These are phyloP conservation scores for Perizoma affinitatum DNA, from an alignment of 2,888 invertebrate species.

Conservation along the genomic window DNA sequence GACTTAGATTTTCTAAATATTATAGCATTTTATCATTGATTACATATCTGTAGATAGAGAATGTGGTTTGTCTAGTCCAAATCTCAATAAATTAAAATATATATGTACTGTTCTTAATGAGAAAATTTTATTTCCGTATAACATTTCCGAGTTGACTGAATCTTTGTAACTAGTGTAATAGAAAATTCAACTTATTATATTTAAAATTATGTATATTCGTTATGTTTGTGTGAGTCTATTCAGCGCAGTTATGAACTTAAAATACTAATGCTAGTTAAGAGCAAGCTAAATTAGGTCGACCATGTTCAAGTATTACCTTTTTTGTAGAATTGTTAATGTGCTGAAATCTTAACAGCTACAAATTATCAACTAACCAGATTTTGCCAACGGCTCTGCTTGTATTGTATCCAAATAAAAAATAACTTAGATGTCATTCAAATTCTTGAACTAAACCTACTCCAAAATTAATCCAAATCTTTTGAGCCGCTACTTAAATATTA, in stretches of 20 bases:
- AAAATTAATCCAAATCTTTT: no score
- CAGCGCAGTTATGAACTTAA: constrained; percentile 57
- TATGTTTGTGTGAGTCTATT: constrained; percentile 52
- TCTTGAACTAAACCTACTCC: neutral
- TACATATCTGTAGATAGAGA: constrained; percentile 84
- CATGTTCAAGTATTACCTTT: no score
- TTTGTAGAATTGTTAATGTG: no score
- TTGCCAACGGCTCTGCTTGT: no score
- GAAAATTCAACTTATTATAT: constrained; percentile 48
- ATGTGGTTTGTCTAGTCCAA: constrained; percentile 83
- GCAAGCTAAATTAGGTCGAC: no score
- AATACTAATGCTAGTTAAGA: no score
- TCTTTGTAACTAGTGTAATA: constrained; percentile 66
- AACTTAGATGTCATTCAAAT: neutral
- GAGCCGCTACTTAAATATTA: no score
- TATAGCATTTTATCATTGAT: constrained; percentile 82
- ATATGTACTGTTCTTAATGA: constrained; percentile 76
- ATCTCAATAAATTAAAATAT: constrained; percentile 77
- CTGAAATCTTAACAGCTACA: no score
- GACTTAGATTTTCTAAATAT: constrained; percentile 76
- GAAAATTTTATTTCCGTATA: constrained; percentile 62
- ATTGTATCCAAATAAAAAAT: no score
- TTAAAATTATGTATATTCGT: constrained; percentile 32
- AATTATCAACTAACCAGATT: no score
- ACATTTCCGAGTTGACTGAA: constrained; percentile 77